Evolutionary conservation across 2,888 invertebrate genomes (phyloP), one percentile per base, ranked within the genome.

Genomic region (Chironomus riparius): DNA sequence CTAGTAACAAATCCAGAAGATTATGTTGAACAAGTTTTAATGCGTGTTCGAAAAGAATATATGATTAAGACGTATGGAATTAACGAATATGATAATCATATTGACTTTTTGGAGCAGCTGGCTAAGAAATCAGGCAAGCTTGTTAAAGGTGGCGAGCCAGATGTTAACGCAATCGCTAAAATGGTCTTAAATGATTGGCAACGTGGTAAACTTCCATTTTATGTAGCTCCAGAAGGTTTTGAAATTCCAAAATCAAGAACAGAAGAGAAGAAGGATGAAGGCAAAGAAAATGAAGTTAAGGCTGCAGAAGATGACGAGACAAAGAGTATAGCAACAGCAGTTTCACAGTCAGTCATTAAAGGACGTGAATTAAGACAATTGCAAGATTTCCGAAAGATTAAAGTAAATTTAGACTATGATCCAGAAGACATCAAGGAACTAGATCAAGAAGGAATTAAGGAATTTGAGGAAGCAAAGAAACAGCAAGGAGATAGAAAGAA

Each of bases 131-230:
- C 89, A 12, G 99, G 99, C 0, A 96, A 95, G 85, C 86, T 99
- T 75, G 83, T 97, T 10, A 98, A 97, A 83, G 95, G 95, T 79
- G 99, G 97, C n/a, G 98, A 99, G 82, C 96, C 99, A 10, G 97
- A 99, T 85, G 86, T 97, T 21, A 85, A 88, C 70, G 92, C 92
- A 77, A 92, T 93, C 0, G 92, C 99, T 0, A 92, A 93, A 83
- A 97, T 97, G 93, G 90, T 99, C 10, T 87, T 99, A 2, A 99
- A 99, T 86, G 99, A 99, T 84, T 99, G 97, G 93, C 98, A 99
- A 85, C 88, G 99, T 80, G 99, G 99, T 4, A 97, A 96, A 84
- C 85, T 99, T 75, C 98, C 98, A 0, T 98, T 94, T 84, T 99
- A 95, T 86, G 91, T 95, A 4, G 87, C 90, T 68, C 98, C 98